These are phyloP conservation scores for Therioaphis trifolii DNA, from an alignment of 2,888 invertebrate species.

Conservation along the genomic window DNA sequence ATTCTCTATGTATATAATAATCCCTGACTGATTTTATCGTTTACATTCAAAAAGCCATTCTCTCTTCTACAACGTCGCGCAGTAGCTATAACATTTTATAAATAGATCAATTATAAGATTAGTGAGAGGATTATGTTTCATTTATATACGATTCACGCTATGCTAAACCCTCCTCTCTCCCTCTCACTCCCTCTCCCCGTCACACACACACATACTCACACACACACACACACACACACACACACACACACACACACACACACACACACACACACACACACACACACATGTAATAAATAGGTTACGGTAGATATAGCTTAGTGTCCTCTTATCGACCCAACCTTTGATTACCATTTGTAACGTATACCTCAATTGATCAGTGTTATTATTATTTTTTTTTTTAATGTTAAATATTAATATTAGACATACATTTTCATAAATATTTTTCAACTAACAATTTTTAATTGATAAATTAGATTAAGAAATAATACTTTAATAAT, in stretches of 20 bases:
- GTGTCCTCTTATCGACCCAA: not conserved
- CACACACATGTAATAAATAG: conserved; percentile 1
- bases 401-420: too few relatives aligned
- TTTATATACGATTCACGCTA: conserved; percentile 18
- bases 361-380: not conserved
- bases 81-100: conserved; percentile 36
- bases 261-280: not conserved
- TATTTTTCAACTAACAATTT: not conserved
- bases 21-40: conserved; percentile 21
- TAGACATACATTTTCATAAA: too few relatives aligned
- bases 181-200: too few relatives aligned
- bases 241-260: not conserved
- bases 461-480: too few relatives aligned
- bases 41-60: conserved; percentile 13
- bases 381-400: not conserved
- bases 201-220: not conserved
- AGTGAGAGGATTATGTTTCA: conserved; percentile 50
- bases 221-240: not conserved
- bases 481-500: too few relatives aligned
- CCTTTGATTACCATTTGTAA: not conserved
- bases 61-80: conserved; percentile 5
- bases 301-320: conserved; percentile 7
- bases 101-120: conserved; percentile 61
- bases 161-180: too few relatives aligned
- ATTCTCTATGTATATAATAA: not conserved